A percentile compares a stretch with the other conserved stretches of the same genome.
Conservation (phyloP, 2,888 invertebrate genomes). For the Seira musarum region DNA sequence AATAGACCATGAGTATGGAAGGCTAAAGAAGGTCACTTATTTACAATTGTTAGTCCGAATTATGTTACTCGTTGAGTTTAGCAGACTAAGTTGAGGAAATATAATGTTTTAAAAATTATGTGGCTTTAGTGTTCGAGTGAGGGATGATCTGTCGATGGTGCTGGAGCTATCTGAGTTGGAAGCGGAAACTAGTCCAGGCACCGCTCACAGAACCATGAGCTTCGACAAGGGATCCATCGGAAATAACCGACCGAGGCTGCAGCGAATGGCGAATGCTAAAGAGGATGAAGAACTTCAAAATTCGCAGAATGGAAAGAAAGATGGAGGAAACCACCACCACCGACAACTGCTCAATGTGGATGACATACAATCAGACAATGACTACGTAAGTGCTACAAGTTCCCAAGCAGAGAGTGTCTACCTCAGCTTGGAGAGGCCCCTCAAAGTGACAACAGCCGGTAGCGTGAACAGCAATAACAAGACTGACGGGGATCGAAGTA, state of each 20-base stretch:
- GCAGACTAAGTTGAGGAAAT: too few species aligned
- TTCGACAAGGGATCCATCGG: constrained; percentile 28
- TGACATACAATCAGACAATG: constrained; percentile 47
- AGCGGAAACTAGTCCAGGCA: constrained; percentile 67
- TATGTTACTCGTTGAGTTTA: too few species aligned
- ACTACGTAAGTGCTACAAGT: constrained; percentile 65
- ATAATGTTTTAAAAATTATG: too few species aligned
- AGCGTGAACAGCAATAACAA: too few species aligned
- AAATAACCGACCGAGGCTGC: constrained; percentile 37
- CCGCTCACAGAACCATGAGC: constrained; percentile 54
- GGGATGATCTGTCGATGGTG: constrained; percentile 66
- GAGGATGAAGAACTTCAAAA: constrained; percentile 49
- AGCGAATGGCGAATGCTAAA: constrained; percentile 43
- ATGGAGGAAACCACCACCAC: constrained; percentile 1
- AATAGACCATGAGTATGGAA: too few species aligned
- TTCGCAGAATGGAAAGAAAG: not conserved
- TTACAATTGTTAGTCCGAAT: too few species aligned
- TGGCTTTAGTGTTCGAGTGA: constrained; percentile 53
- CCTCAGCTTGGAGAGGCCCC: constrained; percentile 67
- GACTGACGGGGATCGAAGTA: constrained; percentile 33
- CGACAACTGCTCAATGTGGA: too few species aligned
- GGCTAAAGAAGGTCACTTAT: too few species aligned
- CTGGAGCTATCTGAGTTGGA: constrained; percentile 68
- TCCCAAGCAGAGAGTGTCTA: constrained; percentile 66
- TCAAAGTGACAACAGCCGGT: constrained; percentile 61